Evolutionary conservation across 2,888 invertebrate genomes (phyloP).

Genomic region (Pristionchus fissidentatus): DNA sequence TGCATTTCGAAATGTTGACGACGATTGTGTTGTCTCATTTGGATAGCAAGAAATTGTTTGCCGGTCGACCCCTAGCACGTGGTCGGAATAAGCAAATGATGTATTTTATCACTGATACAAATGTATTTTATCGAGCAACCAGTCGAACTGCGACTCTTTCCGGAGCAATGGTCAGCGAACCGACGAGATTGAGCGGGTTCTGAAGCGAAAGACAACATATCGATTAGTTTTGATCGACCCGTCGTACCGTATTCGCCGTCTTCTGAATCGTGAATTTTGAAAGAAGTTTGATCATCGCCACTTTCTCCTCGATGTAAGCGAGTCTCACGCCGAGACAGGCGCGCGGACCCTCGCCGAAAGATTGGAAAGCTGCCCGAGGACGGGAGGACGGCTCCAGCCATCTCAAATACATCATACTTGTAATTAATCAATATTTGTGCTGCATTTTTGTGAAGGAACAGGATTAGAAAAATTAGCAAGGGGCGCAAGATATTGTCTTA

Average conservation of each 20-base stretch:
- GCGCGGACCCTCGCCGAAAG: constrained; percentile 69
- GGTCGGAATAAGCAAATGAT: too few species aligned
- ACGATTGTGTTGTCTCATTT: too few species aligned
- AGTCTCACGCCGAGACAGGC: constrained; percentile 70
- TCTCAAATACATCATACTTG: constrained; percentile 5
- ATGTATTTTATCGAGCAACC: too few species aligned
- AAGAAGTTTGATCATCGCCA: constrained; percentile 64
- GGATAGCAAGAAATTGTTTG: too few species aligned
- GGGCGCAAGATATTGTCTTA: too few species aligned
- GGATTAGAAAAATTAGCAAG: too few species aligned
- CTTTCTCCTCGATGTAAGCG: constrained; percentile 68
- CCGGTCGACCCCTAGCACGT: too few species aligned
- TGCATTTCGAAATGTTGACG: too few species aligned
- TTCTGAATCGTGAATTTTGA: not conserved
- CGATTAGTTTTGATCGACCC: too few species aligned
- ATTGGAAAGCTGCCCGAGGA: constrained; percentile 26
- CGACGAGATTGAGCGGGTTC: constrained; percentile 39
- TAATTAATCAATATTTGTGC: too few species aligned
- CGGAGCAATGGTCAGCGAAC: constrained; percentile 32
- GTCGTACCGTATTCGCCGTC: not conserved
- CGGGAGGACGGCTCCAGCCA: constrained; percentile 45
- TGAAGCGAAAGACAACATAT: not conserved
- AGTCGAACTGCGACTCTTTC: constrained; percentile 24
- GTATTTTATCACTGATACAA: too few species aligned
- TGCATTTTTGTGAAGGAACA: too few species aligned